phyloP scores from a whole-genome alignment of 2,797 vertebrate genomes.

The Phoxinus dragarum region DNA sequence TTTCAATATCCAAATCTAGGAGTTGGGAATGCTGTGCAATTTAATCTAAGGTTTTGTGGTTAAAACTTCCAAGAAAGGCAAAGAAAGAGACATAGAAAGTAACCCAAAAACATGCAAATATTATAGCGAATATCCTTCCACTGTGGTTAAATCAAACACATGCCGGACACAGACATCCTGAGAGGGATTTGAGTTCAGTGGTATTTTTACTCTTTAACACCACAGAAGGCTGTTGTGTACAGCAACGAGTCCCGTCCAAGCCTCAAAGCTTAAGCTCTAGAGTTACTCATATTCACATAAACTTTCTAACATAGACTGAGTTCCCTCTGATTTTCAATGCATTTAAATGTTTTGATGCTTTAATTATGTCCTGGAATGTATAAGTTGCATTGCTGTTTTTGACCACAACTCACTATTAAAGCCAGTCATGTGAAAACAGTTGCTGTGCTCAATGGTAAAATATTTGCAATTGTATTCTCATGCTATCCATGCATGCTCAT shows the following conservation, averaged over 20 bases:
- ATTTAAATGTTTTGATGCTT: slow-evolving; percentile 12
- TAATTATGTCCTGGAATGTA: background rate
- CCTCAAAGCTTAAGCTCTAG: background rate
- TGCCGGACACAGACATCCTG: slow-evolving; percentile 16
- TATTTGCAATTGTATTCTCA: background rate
- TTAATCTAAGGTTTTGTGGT: background rate
- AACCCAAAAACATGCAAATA: slow-evolving; percentile 42
- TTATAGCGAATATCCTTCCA: slow-evolving; percentile 43
- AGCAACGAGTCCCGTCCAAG: slow-evolving; percentile 20
- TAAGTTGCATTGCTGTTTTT: background rate
- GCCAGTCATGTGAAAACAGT: background rate
- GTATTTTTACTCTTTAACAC: slow-evolving; percentile 55
- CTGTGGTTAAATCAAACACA: slow-evolving; percentile 48
- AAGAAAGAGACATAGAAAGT: slow-evolving; percentile 12
- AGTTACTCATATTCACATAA: slow-evolving; percentile 13
- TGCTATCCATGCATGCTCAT: background rate
- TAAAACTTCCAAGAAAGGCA: slow-evolving; percentile 14
- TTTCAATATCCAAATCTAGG: background rate
- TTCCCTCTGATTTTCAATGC: slow-evolving; percentile 16
- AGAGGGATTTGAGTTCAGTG: slow-evolving; percentile 49
- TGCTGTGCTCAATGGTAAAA: background rate
- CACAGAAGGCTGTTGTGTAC: slow-evolving; percentile 50
- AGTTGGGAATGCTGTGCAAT: background rate
- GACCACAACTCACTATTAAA: slow-evolving; percentile 5
- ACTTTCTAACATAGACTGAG: background rate